phyloP scores from a whole-genome alignment of 2,113 vertebrate genomes.

The Sylvicapra grimmia region DNA sequence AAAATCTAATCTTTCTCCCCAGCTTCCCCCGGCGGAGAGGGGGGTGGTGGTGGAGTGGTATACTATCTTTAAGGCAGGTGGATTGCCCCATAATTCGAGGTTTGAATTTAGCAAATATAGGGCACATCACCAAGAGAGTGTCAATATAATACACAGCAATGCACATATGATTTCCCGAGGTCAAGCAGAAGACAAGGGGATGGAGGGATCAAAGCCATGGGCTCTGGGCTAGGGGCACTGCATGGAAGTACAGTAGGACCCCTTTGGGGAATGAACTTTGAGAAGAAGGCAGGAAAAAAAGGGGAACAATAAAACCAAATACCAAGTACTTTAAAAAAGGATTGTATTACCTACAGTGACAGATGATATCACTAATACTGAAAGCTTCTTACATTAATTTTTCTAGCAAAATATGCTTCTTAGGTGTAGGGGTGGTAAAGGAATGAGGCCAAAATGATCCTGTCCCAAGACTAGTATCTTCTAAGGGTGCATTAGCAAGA shows the following conservation, averaged over 20 bases:
- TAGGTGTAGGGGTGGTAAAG: neutral
- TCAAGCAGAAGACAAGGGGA: neutral
- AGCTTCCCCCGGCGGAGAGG: neutral
- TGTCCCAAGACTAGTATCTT: constrained; percentile 77
- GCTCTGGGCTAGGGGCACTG: neutral
- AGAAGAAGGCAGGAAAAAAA: constrained; percentile 52
- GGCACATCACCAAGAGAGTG: constrained; percentile 52
- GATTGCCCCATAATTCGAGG: constrained; percentile 30
- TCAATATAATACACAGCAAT: constrained; percentile 81
- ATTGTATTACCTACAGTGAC: constrained; percentile 72
- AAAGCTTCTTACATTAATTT: constrained; percentile 82
- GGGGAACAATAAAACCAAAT: constrained; percentile 73
- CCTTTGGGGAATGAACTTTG: constrained; percentile 10
- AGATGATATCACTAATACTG: constrained; percentile 79
- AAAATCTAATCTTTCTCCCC: constrained; percentile 64
- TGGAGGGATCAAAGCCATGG: neutral
- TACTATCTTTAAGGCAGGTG: constrained; percentile 40
- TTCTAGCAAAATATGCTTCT: constrained; percentile 81
- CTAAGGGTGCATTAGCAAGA: constrained; percentile 83
- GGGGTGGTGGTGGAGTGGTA: neutral
- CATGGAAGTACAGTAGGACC: neutral
- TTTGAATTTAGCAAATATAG: constrained; percentile 61
- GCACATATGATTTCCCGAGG: constrained; percentile 36
- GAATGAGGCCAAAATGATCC: constrained; percentile 54
- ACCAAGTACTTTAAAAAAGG: constrained; percentile 65